Evolutionary conservation across 2,797 vertebrate genomes (phyloP).

Genomic region (Sebastes cheni): DNA sequence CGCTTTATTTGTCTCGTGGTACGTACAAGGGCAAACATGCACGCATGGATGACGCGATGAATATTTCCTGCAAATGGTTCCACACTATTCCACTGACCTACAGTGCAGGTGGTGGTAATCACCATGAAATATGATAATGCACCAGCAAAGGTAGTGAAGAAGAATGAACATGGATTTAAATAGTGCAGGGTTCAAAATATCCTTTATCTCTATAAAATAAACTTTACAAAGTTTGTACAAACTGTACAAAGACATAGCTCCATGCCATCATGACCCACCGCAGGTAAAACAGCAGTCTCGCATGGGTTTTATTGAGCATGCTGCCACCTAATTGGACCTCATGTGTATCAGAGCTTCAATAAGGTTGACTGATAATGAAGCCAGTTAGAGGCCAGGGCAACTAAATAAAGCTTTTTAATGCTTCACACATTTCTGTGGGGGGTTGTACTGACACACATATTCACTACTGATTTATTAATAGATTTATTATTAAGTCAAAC

Average conservation of each 20-base stretch:
- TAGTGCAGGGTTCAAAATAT: background rate
- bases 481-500: constrained; percentile 19
- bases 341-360: background rate
- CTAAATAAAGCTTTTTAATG: constrained; percentile 18
- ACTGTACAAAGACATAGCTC: background rate
- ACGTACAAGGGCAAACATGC: background rate
- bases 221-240: too few relatives aligned
- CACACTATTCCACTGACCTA: background rate
- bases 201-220: background rate
- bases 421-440: background rate
- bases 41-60: background rate
- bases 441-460: background rate
- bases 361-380: background rate
- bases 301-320: background rate
- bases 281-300: background rate
- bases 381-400: background rate
- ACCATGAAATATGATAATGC: background rate
- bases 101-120: background rate
- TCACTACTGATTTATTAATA: constrained; percentile 44
- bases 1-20: background rate
- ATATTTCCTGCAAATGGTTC: background rate
- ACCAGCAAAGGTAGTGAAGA: background rate
- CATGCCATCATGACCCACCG: background rate
- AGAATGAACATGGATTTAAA: background rate
- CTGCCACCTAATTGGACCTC: background rate